Evolutionary conservation across 2,888 invertebrate species (phyloP).

Genomic region (Unio delphinus): DNA sequence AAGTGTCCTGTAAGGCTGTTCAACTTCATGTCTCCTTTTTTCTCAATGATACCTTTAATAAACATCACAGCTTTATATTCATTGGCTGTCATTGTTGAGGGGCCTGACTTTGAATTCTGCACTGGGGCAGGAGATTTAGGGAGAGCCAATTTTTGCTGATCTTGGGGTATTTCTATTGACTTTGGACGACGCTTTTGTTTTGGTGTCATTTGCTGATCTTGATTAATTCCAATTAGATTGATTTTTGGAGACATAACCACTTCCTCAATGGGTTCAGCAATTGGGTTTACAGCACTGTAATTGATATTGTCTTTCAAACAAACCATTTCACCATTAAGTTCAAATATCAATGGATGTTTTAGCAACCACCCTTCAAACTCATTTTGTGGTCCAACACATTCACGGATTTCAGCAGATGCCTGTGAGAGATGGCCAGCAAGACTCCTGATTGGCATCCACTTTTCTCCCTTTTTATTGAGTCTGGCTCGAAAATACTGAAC

Average conservation of each 20-base stretch:
- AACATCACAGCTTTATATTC: slow-evolving; percentile 72
- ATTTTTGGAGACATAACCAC: slow-evolving; percentile 20
- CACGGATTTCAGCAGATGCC: slow-evolving; percentile 94
- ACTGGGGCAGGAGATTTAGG: slow-evolving; percentile 41
- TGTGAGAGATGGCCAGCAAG: slow-evolving; percentile 96
- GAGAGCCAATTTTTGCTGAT: slow-evolving; percentile 36
- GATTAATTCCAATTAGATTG: slow-evolving; percentile 1
- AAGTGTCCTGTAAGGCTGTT: slow-evolving; percentile 64
- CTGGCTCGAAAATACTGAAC: slow-evolving; percentile 97
- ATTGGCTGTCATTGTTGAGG: slow-evolving; percentile 71
- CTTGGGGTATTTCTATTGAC: slow-evolving; percentile 52
- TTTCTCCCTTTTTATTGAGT: slow-evolving; percentile 92
- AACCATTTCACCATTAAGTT: slow-evolving; percentile 69
- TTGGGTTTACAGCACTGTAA: slow-evolving; percentile 59
- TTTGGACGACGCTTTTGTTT: slow-evolving; percentile 58
- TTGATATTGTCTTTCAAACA: slow-evolving; percentile 65
- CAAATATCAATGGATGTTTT: slow-evolving; percentile 71
- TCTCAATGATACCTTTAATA: slow-evolving; percentile 69
- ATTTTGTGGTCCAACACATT: slow-evolving; percentile 70
- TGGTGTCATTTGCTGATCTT: slow-evolving; percentile 37
- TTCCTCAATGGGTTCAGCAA: slow-evolving; percentile 54
- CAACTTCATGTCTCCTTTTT: slow-evolving; percentile 65
- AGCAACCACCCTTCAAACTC: slow-evolving; percentile 70
- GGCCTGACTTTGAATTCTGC: slow-evolving; percentile 53
- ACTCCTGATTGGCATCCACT: slow-evolving; percentile 97